Conservation (phyloP, 53 echinoderm and acorn worm genomes). For the Zoroaster sp. region DNA sequence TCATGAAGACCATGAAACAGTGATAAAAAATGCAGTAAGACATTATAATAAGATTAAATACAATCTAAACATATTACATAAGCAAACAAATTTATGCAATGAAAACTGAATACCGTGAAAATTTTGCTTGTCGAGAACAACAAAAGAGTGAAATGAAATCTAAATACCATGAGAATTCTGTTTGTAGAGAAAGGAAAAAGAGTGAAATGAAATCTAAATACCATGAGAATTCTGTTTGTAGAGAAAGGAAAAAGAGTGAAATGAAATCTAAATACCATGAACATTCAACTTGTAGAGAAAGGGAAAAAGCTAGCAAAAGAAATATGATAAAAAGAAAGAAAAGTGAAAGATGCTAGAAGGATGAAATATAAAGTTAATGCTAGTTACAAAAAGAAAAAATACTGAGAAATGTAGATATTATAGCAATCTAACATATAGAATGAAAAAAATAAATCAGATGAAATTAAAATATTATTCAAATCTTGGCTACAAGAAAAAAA, state of each 20-base stretch:
- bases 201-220: background rate
- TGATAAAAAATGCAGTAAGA: background rate
- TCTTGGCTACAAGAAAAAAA: background rate
- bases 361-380: background rate
- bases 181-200: too few relatives aligned
- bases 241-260: background rate
- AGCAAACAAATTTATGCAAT: background rate
- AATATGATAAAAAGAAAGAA: background rate
- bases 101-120: background rate
- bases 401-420: background rate
- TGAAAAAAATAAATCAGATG: background rate
- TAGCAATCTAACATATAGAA: background rate
- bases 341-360: background rate
- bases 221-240: background rate
- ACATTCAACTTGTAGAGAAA: background rate
- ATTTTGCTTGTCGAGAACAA: background rate
- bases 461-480: background rate
- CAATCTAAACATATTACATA: background rate
- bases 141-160: background rate
- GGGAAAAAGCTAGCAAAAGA: background rate
- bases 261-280: background rate
- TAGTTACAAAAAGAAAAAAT: background rate
- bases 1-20: background rate
- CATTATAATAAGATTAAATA: background rate
- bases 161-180: background rate